Evolutionary conservation across 2,797 vertebrate species (phyloP).

Genomic region (Euphonia xanthogaster): DNA sequence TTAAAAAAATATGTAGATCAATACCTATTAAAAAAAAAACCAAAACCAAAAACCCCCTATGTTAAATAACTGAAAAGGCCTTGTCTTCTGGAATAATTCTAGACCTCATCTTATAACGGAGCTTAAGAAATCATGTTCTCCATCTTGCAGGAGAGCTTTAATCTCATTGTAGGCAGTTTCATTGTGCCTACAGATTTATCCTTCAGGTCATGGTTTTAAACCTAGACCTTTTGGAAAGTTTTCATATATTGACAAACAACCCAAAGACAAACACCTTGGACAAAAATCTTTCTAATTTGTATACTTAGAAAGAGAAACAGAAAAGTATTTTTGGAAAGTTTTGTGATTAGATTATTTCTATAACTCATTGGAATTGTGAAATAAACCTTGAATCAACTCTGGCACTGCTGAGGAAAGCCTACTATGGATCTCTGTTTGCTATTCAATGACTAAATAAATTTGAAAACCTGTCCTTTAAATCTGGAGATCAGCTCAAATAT

Average conservation of each 20-base stretch:
- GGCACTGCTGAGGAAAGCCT: not conserved
- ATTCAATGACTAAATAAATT: not conserved
- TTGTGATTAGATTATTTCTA: not conserved
- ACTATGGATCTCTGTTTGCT: not conserved
- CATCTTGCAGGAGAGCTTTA: not conserved
- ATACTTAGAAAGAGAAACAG: not conserved
- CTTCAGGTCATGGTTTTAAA: not conserved
- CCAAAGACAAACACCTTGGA: not conserved
- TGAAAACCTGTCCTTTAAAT: not conserved
- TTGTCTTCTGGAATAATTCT: not conserved
- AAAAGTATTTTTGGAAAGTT: not conserved
- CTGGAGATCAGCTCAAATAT: not conserved
- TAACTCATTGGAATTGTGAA: not conserved
- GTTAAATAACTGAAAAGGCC: not conserved
- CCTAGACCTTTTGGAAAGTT: not conserved
- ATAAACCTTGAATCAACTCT: not conserved
- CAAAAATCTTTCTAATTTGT: not conserved
- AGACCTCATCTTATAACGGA: not conserved
- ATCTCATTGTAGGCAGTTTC: not conserved
- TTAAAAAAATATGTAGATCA: not conserved
- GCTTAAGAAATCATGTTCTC: not conserved
- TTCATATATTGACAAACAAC: not conserved
- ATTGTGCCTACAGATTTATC: not conserved
- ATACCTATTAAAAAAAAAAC: not conserved
- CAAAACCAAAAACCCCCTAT: rapidly evolving